Percentiles rank a stretch among this genome's conserved stretches.
phyloP scores from a whole-genome alignment of 2,797 vertebrate species.

The Scleropages formosus region DNA sequence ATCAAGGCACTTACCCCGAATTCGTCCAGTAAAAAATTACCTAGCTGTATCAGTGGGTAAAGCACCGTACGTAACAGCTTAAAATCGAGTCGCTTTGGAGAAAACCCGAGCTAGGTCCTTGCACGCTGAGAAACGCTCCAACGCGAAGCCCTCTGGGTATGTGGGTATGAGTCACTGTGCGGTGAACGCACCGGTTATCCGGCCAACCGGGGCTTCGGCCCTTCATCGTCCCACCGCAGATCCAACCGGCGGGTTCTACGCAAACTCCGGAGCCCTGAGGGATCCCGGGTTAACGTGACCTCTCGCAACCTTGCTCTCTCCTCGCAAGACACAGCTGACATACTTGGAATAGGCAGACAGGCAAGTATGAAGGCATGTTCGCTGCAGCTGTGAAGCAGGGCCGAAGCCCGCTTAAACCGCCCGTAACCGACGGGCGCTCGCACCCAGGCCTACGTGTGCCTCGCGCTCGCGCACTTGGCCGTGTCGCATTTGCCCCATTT shows the following conservation, averaged over 20 bases:
- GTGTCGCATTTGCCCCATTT: too few species aligned
- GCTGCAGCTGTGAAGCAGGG: neutral
- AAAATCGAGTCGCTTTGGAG: too few species aligned
- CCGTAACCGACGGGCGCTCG: neutral
- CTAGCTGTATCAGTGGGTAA: too few species aligned
- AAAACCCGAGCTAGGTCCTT: too few species aligned
- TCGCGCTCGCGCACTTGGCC: too few species aligned
- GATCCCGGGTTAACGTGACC: conserved; percentile 37
- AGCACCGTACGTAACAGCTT: too few species aligned
- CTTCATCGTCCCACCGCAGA: neutral
- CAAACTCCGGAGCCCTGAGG: neutral
- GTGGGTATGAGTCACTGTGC: neutral
- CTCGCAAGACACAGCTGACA: conserved; percentile 42
- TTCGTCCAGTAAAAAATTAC: too few species aligned
- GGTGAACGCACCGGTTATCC: neutral
- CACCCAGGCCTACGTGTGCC: too few species aligned
- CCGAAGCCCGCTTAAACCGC: neutral
- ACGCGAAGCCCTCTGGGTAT: neutral
- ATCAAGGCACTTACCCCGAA: too few species aligned
- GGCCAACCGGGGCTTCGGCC: neutral
- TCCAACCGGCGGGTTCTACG: neutral
- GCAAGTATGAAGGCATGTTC: conserved; percentile 8
- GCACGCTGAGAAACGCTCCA: too few species aligned
- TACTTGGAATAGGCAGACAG: conserved; percentile 51
- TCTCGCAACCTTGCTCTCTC: conserved; percentile 31